A percentile compares a stretch with the other conserved stretches of the same genome.
phyloP scores from a whole-genome alignment of 2,797 vertebrate species.

The Bryconaethiops microstoma region DNA sequence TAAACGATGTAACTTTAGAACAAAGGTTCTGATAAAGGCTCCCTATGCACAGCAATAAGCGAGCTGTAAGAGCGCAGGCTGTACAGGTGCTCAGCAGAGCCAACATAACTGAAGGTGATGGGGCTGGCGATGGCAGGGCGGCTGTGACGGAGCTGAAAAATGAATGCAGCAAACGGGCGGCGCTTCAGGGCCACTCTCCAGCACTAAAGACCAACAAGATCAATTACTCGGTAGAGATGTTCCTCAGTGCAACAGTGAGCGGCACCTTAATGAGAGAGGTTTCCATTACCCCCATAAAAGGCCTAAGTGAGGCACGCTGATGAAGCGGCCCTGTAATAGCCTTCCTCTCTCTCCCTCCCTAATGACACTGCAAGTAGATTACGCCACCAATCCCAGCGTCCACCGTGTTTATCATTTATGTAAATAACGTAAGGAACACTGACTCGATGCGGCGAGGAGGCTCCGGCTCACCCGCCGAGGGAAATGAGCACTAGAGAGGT shows the following conservation, averaged over 20 bases:
- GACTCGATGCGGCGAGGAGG: conserved; percentile 36
- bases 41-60: conserved; percentile 4
- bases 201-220: conserved; percentile 76
- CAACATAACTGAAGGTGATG: conserved; percentile 57
- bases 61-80: neutral
- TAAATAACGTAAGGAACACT: conserved; percentile 66
- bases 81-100: conserved; percentile 54
- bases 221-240: conserved; percentile 74
- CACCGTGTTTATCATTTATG: conserved; percentile 66
- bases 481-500: neutral
- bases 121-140: conserved; percentile 59
- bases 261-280: conserved; percentile 65
- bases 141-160: conserved; percentile 77
- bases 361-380: conserved; percentile 69
- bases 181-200: conserved; percentile 71
- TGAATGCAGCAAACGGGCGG: conserved; percentile 80
- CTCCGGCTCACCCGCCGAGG: conserved; percentile 8
- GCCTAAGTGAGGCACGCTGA: conserved; percentile 65
- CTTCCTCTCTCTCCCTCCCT: conserved; percentile 62
- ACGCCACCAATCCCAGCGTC: conserved; percentile 56
- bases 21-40: neutral
- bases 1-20: conserved; percentile 6
- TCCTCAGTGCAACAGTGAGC: conserved; percentile 54
- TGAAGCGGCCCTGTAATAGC: conserved; percentile 63
- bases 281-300: conserved; percentile 71